phyloP scores from a whole-genome alignment of 2,888 invertebrate species.

The Halocaridina rubra region DNA sequence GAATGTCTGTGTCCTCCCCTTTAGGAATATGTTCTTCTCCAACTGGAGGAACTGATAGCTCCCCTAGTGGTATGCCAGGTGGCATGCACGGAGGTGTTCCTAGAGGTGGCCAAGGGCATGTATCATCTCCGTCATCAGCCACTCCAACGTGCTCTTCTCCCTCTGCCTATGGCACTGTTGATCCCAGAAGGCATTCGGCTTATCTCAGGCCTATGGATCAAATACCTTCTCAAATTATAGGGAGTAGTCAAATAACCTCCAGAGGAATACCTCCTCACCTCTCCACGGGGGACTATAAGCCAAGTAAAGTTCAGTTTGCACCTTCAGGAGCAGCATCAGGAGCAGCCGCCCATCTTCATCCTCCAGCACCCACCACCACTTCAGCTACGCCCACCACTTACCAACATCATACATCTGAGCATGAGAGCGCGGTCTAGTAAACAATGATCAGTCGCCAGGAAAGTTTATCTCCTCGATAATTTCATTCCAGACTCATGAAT shows the following conservation, averaged over 20 bases:
- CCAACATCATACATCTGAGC: conserved; percentile 14
- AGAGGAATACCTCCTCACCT: too few relatives aligned
- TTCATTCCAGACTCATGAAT: too few relatives aligned
- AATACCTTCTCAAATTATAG: conserved; percentile 31
- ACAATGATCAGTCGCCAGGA: too few relatives aligned
- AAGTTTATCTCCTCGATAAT: too few relatives aligned
- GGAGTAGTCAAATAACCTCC: too few relatives aligned
- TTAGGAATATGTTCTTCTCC: not conserved
- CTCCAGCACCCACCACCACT: not conserved
- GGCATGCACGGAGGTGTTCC: not conserved
- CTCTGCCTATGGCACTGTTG: conserved; percentile 35
- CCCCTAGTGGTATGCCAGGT: not conserved
- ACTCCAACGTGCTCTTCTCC: not conserved
- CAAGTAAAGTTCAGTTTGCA: conserved; percentile 1
- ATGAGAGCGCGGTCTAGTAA: conserved; percentile 39
- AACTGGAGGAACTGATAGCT: not conserved
- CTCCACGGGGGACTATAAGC: not conserved
- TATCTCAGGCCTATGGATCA: conserved; percentile 51
- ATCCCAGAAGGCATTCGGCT: conserved; percentile 51
- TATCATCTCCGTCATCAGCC: not conserved
- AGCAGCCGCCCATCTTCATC: not conserved
- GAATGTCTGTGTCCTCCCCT: not conserved
- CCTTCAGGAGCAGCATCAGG: not conserved
- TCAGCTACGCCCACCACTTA: not conserved
- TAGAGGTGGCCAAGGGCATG: not conserved